phyloP scores from a whole-genome alignment of 2,888 invertebrate species.

The Leucophenga montana region DNA sequence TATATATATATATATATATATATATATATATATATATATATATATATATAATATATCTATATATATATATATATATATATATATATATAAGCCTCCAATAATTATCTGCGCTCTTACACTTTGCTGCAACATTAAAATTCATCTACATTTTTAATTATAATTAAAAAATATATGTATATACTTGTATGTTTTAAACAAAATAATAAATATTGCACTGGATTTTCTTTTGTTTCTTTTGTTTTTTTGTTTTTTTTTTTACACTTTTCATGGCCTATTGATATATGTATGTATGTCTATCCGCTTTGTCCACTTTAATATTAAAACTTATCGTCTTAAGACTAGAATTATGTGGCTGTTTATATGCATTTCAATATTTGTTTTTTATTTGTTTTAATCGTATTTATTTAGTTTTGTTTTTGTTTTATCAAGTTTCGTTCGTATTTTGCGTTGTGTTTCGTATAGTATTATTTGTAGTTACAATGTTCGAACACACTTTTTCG shows the following conservation, averaged over 20 bases:
- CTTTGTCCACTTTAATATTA: slow-evolving; percentile 49
- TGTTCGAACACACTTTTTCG: too few species aligned
- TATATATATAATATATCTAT: slow-evolving; percentile 39
- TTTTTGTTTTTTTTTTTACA: slow-evolving; percentile 31
- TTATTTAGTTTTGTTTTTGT: too few species aligned
- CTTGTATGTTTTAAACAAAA: slow-evolving; percentile 4
- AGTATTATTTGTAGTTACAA: not conserved
- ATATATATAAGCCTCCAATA: slow-evolving; percentile 44
- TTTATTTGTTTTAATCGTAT: too few species aligned
- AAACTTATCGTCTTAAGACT: slow-evolving; percentile 52
- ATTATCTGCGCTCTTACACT: slow-evolving; percentile 28
- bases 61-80: slow-evolving; percentile 45
- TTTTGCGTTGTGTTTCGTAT: not conserved
- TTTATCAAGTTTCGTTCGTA: too few species aligned
- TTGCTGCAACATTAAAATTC: slow-evolving; percentile 54
- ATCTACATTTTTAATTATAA: slow-evolving; percentile 47
- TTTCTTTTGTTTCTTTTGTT: slow-evolving; percentile 15
- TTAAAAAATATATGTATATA: slow-evolving; percentile 5
- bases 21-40: too few species aligned
- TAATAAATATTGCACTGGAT: slow-evolving; percentile 15
- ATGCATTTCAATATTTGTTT: too few species aligned
- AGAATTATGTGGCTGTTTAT: slow-evolving; percentile 8
- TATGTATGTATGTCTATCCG: slow-evolving; percentile 26
- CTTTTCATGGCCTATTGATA: not conserved
- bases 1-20: too few species aligned